Base-by-base conservation (phyloP, 2,888 invertebrate species). In the Agrochola litura region DNA sequence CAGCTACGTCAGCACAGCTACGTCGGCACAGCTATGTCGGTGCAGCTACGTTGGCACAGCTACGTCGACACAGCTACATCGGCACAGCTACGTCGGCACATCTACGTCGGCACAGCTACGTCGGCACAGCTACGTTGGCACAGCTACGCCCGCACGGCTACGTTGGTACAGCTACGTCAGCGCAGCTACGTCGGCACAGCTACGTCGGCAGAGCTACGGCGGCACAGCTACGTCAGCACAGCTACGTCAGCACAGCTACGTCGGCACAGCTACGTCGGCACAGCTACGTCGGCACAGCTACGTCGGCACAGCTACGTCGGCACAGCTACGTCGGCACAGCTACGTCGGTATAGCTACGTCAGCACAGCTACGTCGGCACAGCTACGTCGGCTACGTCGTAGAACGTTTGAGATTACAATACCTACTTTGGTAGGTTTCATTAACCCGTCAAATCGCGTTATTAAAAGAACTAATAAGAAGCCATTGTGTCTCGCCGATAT, bases 141-240 rank as follows among this genome's bases (percentile, higher is more conserved):
- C 30, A 30, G 30, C 30, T 30, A 30, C 30, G 30, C 2, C 30
- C 1, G 30, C 30, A 30, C 30, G 2, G 30, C 30, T 30, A 30
- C 41, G 2, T n/a, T n/a, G n/a, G n/a, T n/a, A n/a, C n/a, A n/a
- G n/a, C n/a, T n/a, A n/a, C n/a, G n/a, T n/a, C n/a, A n/a, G 37
- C 37, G 3, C 37, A 65, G 46, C 19, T 66, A 49, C 66, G 30
- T 52, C 52, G 8, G n/a, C n/a, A n/a, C n/a, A n/a, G 30, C 81
- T 78, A 83, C 79, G 84, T 14, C 84, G 73, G n/a, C n/a, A n/a
- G n/a, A n/a, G n/a, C 19, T 66, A 49, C 66, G 30, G 22, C 52
- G 8, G 30, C 30, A 30, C 30, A 30, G 30, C 81, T 78, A 83
- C 79, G 84, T 14, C 84, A 69, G 2, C 30, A 30, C 30, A 30